Base-by-base conservation (phyloP, 2,113 vertebrate species). In the Ochotona princeps region DNA sequence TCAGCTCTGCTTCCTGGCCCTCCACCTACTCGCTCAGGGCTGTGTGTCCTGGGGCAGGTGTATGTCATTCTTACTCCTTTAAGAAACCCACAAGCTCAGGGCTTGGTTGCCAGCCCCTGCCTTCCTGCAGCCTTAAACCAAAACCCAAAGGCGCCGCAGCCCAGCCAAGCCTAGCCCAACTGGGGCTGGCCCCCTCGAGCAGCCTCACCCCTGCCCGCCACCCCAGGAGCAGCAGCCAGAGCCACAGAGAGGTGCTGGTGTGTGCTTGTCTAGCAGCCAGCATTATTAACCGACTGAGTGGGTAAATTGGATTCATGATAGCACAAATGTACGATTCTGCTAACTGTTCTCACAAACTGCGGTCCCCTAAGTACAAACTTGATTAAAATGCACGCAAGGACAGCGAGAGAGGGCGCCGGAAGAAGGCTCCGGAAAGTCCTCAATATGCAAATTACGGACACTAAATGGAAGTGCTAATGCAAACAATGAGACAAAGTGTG, bases 311-410 rank as follows among this genome's bases (percentile, higher is more conserved):
- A 94, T 94, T 83, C 84, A 23, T 75, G 49, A 74, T 83, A 15
- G 51, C 51, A 79, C 72, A 94, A 87, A 95, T 95, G 92, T 81
- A 90, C 93, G 95, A 90, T 90, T 72, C 86, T 76, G 91, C 93
- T 60, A 88, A 73, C 30, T 75, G 63, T 73, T 51, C 79, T 63
- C 94, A 61, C 69, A 60, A 78, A 83, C 65, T 8, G 87, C 80
- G 15, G 11, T n/a, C 26, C 38, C 84, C 28, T 89, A 70, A 79
- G 72, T 26, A 51, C 83, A 83, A 86, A 60, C 20, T 65, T 67
- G 67, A 67, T 96, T 70, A 86, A 73, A 49, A 83, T 65, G 44
- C 92, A 23, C 0, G 4, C 28, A 49, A 63, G 60, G 88, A 65
- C 49, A 6, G 66, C 2, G 67, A 32, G 57, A 28, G 54, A 7